phyloP scores from a whole-genome alignment of 2,113 vertebrate species.

The Percina caprodes region DNA sequence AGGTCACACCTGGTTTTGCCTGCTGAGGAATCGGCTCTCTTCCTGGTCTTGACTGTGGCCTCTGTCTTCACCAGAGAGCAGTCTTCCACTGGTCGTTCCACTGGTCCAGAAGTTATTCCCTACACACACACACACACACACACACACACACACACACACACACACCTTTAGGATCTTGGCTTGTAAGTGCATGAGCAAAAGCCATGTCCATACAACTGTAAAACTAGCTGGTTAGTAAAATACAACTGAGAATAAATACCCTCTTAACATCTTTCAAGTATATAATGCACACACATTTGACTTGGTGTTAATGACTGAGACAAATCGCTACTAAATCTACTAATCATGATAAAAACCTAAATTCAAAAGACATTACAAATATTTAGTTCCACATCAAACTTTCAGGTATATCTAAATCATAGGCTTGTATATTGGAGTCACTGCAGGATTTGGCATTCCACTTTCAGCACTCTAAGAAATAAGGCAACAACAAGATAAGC shows the following conservation, averaged over 20 bases:
- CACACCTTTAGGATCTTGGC: neutral
- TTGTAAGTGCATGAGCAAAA: neutral
- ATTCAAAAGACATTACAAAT: neutral
- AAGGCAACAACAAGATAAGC: conserved; percentile 34
- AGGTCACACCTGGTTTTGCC: conserved; percentile 73
- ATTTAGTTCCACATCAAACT: neutral
- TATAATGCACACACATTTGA: neutral
- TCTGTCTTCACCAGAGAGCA: conserved; percentile 80
- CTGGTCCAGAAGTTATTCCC: conserved; percentile 73
- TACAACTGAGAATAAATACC: neutral
- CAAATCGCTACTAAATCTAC: too few species aligned
- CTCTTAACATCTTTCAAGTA: neutral
- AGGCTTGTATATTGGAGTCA: too few species aligned
- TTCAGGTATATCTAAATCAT: neutral
- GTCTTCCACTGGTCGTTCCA: conserved; percentile 64
- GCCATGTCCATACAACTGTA: neutral
- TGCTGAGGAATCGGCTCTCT: conserved; percentile 61
- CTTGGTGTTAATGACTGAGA: neutral
- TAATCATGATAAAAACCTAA: neutral
- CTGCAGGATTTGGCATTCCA: neutral
- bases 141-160: too few species aligned
- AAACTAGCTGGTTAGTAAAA: neutral
- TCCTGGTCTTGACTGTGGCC: conserved; percentile 72
- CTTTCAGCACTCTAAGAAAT: conserved; percentile 9
- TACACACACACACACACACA: conserved; percentile 48